These are phyloP conservation scores for Drosophila pseudoobscura DNA, from an alignment of 1,140 invertebrate genomes.

Conservation along the genomic window DNA sequence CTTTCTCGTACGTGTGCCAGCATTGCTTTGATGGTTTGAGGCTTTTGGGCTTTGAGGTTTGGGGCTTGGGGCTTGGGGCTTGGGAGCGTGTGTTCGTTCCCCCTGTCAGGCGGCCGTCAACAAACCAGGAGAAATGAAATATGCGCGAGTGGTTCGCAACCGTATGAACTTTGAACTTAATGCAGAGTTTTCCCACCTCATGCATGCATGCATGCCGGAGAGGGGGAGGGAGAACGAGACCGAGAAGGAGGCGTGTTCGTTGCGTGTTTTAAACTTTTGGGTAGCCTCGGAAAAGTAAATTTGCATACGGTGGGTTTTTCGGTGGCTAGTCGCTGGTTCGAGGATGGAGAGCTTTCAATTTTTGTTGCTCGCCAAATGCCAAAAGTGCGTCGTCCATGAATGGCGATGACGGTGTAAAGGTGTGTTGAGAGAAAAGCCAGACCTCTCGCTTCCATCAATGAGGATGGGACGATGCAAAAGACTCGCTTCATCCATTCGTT, in stretches of 20 bases:
- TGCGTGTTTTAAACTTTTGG: conserved; percentile 53
- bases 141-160: conserved; percentile 30
- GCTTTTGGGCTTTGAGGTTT: not conserved
- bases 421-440: too few species aligned
- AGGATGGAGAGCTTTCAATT: conserved; percentile 21
- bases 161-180: conserved; percentile 61
- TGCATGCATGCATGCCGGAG: conserved; percentile 4
- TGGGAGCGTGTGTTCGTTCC: conserved; percentile 7
- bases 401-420: conserved; percentile 13
- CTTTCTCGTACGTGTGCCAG: conserved; percentile 15
- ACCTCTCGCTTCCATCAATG: not conserved
- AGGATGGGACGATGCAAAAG: too few species aligned
- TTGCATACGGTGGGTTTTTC: conserved; percentile 37
- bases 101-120: conserved; percentile 43
- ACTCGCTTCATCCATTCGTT: too few species aligned
- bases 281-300: conserved; percentile 43
- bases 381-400: conserved; percentile 42
- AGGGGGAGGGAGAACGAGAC: not conserved
- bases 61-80: too few species aligned
- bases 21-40: not conserved
- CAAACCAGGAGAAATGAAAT: conserved; percentile 47
- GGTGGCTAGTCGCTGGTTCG: conserved; percentile 1
- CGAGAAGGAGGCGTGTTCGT: conserved; percentile 14
- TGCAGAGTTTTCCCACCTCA: conserved; percentile 36
- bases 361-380: conserved; percentile 31